phyloP scores from a whole-genome alignment of 2,113 vertebrate species.

The Lamprotornis superbus region DNA sequence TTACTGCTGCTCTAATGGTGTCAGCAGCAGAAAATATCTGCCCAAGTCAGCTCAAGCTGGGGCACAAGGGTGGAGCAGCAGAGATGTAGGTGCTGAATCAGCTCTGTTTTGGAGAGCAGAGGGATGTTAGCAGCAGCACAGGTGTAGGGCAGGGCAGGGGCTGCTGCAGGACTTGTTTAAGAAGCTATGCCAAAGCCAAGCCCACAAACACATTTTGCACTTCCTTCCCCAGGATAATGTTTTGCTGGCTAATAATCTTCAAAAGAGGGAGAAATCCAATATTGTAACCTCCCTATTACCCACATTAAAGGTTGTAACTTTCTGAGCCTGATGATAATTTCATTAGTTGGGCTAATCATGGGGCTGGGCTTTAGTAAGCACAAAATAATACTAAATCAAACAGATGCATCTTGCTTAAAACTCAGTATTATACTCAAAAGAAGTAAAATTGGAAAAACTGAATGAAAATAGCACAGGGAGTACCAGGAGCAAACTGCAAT shows the following conservation, averaged over 20 bases:
- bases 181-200: background rate
- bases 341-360: background rate
- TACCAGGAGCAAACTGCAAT: background rate
- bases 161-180: background rate
- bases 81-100: background rate
- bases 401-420: background rate
- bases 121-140: background rate
- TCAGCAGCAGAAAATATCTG: background rate
- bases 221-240: background rate
- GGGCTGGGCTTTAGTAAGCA: background rate
- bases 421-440: background rate
- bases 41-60: background rate
- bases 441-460: background rate
- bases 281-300: background rate
- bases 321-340: background rate
- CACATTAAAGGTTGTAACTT: background rate
- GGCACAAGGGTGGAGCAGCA: background rate
- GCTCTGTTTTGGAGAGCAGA: background rate
- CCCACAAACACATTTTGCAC: background rate
- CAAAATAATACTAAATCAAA: background rate
- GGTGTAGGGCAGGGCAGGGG: background rate
- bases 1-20: conserved; percentile 6
- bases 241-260: background rate
- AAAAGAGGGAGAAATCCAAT: background rate
- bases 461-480: background rate